Evolutionary conservation across 2,797 vertebrate species (phyloP), one percentile per base, ranked within the genome.

Genomic region (Carcharodon carcharias): DNA sequence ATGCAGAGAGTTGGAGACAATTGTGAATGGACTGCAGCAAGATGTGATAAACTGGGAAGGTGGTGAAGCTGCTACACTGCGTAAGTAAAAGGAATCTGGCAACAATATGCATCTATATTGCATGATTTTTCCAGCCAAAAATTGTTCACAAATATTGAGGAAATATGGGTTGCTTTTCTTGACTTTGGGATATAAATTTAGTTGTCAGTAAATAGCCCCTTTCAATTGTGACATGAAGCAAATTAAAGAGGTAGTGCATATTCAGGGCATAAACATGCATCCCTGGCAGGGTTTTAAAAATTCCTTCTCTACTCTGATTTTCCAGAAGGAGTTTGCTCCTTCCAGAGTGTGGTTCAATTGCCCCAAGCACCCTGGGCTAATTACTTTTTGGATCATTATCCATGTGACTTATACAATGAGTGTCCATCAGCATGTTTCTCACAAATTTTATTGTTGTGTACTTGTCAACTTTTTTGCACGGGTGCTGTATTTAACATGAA

Each of bases 1-100:
- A 16, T 54, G 69, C 67, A n/a, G 45, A 35, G 77, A 73, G 94
- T 54, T 95, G 94, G 94, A 95, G 94, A 56, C n/a, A 2, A 31
- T 73, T 54, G 69, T 95, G 69, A 77, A 95, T 18, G 69, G 69
- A 54, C 26, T 95, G 28, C 67, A 95, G 50, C 40, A 73, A 73
- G 94, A 95, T 73, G 67, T n/a, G n/a, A 56, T 95, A 54, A 56
- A 31, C 45, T 95, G 94, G 94, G 94, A 95, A 31, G 69, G 50
- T 95, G 67, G 67, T 56, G 94, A 95, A 73, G 69, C 58, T 56
- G 67, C 94, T 7, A 95, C 94, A 54, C 12, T 95, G 50, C 14
- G 94, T 95, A 54, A 95, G 94, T 73, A 69, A 56, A 67, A 95
- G 69, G 1, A 73, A 54, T 54, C 6, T 73, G 12, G 3, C 8